Evolutionary conservation across 1,140 invertebrate genomes (phyloP), one percentile per base, ranked within the genome.

Genomic region (Achroia grisella): DNA sequence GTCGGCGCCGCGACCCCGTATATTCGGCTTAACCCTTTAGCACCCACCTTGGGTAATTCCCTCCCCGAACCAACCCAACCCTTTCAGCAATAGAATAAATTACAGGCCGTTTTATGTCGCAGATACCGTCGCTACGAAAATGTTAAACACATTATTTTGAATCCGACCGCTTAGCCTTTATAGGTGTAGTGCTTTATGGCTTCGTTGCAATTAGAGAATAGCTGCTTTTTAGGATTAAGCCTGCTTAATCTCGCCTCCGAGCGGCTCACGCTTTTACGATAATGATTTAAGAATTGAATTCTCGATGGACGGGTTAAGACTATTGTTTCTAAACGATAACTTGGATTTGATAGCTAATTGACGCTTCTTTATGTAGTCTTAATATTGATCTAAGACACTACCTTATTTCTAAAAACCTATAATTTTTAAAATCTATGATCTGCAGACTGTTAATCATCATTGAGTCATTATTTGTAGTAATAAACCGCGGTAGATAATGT

Each of bases 41-140:
- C 80, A 80, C 80, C 80, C 80, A 84, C 80, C 80, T 84, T 82
- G 80, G 80, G 76, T 82, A 82, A 82, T 82, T 80, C 78, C 80
- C 76, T 78, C 80, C 77, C 78, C 60, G 71, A 55, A 42, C 60
- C 62, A 65, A 66, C 78, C 73, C 77, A 69, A 84, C 80, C 80
- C 80, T 84, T 84, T 84, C 80, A 84, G 78, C 78, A 84, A 82
- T 84, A 84, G 80, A 84, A 84, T 84, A 84, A 80, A 84, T 84
- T 84, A 84, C 78, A 75, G 70, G 66, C 71, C 78, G 73, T 80
- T 84, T 84, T 84, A 80, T 82, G 76, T 80, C 74, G 68, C 66
- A 77, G 77, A 84, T 84, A 84, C 72, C 76, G 73, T 65, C 70
- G 71, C 74, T 73, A 65, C 74, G 71, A 82, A 82, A 84, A 84